Evolutionary conservation across 1,140 invertebrate genomes (phyloP), one percentile per base, ranked within the genome.

Genomic region (Solenopsis fugax): DNA sequence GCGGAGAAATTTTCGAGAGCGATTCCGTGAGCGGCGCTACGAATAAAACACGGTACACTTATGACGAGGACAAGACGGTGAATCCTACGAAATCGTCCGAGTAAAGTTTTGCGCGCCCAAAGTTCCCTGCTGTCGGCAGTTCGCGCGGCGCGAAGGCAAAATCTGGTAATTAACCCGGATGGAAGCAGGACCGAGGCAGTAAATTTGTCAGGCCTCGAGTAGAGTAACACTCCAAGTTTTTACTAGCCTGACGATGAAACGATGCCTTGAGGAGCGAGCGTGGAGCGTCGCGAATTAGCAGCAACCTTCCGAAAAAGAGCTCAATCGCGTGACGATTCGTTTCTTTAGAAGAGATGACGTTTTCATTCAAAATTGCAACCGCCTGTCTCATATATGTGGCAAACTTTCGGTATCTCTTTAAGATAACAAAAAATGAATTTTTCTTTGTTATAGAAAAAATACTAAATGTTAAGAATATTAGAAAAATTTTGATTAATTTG

Each of bases 161-260:
- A 92, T 92, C 90, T 81, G 67, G 88, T 89, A 93, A 93, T 91
- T 92, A 92, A 92, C 89, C 89, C 87, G 77, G 88, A 82, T 86
- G 86, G 85, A 91, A 92, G 89, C 89, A 90, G 45, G 91, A 91
- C 86, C 88, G 84, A 56, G 62, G 87, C 86, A 89, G 86, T 93
- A 92, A 93, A 92, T 92, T 90, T 92, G 87, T 72, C 87, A 89
- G 85, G 69, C 50, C 86, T 56, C 60, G 85, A 88, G 76, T 89
- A 62, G 85, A 88, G 82, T 90, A 89, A 87, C 88, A 88, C 90
- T 88, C 77, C 62, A 88, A 89, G 87, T 89, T 92, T 91, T 89
- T 86, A 91, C 69, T 89, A 82, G 73, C 76, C 18, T 72, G 65
- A 87, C 82, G 73, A 87, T 88, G 86, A 86, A 88, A 75, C 82